Base-by-base conservation (phyloP, 2,113 vertebrate species). In the Myxocyprinus asiaticus region DNA sequence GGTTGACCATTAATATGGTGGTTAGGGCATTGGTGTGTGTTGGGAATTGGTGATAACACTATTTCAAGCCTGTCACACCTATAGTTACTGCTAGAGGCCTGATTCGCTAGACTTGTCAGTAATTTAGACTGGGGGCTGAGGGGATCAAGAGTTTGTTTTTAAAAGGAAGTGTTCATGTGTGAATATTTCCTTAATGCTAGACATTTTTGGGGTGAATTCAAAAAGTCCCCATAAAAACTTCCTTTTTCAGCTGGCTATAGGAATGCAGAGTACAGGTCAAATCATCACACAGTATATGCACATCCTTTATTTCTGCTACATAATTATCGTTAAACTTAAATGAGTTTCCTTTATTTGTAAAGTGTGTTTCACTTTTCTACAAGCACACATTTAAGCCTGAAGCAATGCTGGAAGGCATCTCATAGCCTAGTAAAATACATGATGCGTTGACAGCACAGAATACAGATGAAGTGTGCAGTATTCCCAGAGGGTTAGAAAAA, bases 211-310 rank as follows among this genome's bases (percentile, higher is more conserved):
- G 68, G 51, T 33, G 6, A 55, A 44, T 56, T 71, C 4, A 56
- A 58, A 71, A 71, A 71, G 10, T 12, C 12, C 51, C 68, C 17
- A 70, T 70, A 70, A 55, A 69, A 69, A 70, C 68, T 9, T 58
- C 68, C 33, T 6, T 33, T 68, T 33, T 68, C 17, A 33, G 48
- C 1, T 33, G 22, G 48, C 10, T 68, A 7, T 15, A 58, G 33
- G 51, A 71, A 58, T 58, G 33, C 12, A 12, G 4, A 50, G 22
- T 33, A 33, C 22, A 56, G 17, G 10, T 53, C 47, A 47, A 50
- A 3, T 9, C 22, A 33, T 70, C 14, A 51, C 22, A 42, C 17
- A 9, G 50, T 55, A 42, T 15, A 56, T 55, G 55, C 53, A 8
- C 33, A 56, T 42, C 22, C 12, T 44, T 17, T 6, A 71, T 56